Evolutionary conservation across 2,113 vertebrate genomes (phyloP).

Genomic region (Danionella cerebrum): DNA sequence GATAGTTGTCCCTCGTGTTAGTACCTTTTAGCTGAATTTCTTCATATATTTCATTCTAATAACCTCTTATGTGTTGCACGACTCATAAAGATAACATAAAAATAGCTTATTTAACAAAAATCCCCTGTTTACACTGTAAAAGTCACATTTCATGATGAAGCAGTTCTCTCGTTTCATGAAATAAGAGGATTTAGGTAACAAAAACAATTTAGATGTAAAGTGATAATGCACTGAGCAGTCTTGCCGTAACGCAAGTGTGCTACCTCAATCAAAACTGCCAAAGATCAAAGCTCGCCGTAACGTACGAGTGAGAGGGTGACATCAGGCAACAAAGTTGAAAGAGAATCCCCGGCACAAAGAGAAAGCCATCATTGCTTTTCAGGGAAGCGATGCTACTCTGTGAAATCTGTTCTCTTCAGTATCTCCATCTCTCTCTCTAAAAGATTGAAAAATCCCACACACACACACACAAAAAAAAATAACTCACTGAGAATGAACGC

Average conservation of each 20-base stretch:
- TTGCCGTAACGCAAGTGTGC: background rate
- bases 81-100: background rate
- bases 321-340: constrained; percentile 28
- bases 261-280: background rate
- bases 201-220: background rate
- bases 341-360: constrained; percentile 16
- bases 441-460: constrained; percentile 20
- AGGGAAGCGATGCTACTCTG: constrained; percentile 17
- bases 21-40: no score
- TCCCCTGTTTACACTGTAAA: background rate
- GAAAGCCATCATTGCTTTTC: constrained; percentile 22
- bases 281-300: constrained; percentile 15
- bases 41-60: no score
- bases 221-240: constrained; percentile 18
- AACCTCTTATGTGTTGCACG: no score
- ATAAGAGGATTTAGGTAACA: background rate
- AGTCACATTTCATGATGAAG: background rate
- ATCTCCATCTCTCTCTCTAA: constrained; percentile 14
- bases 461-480: background rate
- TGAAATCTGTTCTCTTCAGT: background rate
- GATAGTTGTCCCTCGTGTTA: no score
- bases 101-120: background rate
- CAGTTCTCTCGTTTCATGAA: background rate
- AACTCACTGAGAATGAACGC: constrained; percentile 39
- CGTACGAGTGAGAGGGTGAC: constrained; percentile 5